Evolutionary conservation across 2,113 vertebrate species (phyloP), one percentile per base, ranked within the genome.

Genomic region (Passer domesticus): DNA sequence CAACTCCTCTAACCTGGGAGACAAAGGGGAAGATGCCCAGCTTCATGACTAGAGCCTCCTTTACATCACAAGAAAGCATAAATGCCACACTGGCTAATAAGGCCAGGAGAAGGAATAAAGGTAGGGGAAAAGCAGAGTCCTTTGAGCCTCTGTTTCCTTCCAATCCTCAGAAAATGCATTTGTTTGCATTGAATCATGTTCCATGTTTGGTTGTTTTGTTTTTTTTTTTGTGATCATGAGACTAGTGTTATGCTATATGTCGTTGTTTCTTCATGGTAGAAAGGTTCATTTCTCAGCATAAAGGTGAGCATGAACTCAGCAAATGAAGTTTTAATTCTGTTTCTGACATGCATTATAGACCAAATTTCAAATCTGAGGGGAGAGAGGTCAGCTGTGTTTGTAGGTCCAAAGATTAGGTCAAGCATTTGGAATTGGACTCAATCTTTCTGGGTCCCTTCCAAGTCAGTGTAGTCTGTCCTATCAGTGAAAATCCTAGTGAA

Each of bases 341-440:
- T 80, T 85, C 64, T 89, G 74, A 35, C 17, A 2, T 68, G 74
- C 58, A 46, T 37, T 83, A 92, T 55, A 46, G 14, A 24, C 35
- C 12, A 81, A 16, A 64, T 77, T 74, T 88, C 55, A 70, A n/a
- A 83, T 80, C 30, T 66, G 50, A 24, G 74, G 15, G 47, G 43
- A 83, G 28, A 46, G 13, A 70, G 73, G 86, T 83, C 68, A 91
- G 30, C 82, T 94, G 9, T 93, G 63, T 94, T 94, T 95, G 43
- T 59, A 70, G 39, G 55, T 93, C 47, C 91, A 95, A 91, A 92
- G 92, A 66, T 85, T 22, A 93, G 16, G 58, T 80, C 53, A 85
- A 59, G 63, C 12, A 1, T 92, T 93, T 41, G 81, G 35, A 83
- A 8, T 21, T 37, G 27, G 37, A 60, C 22, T 52, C 5, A 33